Evolutionary conservation across 1,140 invertebrate genomes (phyloP).

Genomic region (Philotrypesis tridentata): DNA sequence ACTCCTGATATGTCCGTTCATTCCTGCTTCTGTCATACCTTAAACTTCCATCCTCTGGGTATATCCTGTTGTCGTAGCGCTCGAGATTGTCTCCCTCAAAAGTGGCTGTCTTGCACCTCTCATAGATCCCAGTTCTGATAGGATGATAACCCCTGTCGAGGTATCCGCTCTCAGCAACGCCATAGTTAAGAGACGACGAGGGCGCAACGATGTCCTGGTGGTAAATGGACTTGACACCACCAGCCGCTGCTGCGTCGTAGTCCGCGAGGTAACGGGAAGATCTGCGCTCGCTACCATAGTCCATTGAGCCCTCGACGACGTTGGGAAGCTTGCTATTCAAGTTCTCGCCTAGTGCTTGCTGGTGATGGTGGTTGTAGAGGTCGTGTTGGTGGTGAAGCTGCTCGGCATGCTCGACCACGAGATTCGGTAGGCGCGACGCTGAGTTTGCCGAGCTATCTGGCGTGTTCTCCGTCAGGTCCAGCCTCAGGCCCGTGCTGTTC

Average conservation of each 20-base stretch:
- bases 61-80: conserved; percentile 67
- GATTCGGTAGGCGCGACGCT: conserved; percentile 65
- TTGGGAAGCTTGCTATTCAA: conserved; percentile 73
- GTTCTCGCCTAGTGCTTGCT: conserved; percentile 64
- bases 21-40: conserved; percentile 61
- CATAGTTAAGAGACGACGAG: conserved; percentile 46
- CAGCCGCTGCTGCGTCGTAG: conserved; percentile 53
- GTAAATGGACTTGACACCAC: conserved; percentile 33
- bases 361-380: conserved; percentile 37
- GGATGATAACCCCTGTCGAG: conserved; percentile 53
- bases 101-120: conserved; percentile 51
- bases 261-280: conserved; percentile 72
- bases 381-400: conserved; percentile 25
- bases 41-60: conserved; percentile 62
- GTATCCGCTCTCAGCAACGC: conserved; percentile 56
- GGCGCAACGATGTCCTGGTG: conserved; percentile 14
- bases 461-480: conserved; percentile 72
- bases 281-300: conserved; percentile 77
- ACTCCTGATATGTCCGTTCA: conserved; percentile 67
- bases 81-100: conserved; percentile 65
- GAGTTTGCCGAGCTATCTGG: conserved; percentile 68
- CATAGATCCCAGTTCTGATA: conserved; percentile 55
- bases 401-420: conserved; percentile 71
- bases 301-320: conserved; percentile 76
- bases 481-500: conserved; percentile 70